Evolutionary conservation across 2,113 vertebrate genomes (phyloP), one percentile per base, ranked within the genome.

Genomic region (Bostrychus sinensis): DNA sequence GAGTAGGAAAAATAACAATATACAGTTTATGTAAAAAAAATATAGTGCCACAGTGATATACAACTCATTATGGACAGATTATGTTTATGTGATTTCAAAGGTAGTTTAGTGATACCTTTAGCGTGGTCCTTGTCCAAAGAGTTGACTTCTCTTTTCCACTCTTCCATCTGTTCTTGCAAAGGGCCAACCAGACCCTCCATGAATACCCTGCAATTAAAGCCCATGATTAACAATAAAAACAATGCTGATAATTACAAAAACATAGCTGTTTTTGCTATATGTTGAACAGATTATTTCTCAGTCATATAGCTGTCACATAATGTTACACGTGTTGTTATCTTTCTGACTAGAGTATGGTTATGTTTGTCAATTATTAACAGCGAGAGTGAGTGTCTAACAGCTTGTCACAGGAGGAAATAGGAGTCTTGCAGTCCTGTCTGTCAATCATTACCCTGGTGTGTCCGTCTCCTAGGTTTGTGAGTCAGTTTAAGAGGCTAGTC

Each of bases 71-170:
- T 32, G 1, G 30, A 32, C 30, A 32, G 5, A 32, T 32, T n/a
- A n/a, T n/a, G n/a, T n/a, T n/a, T n/a, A n/a, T n/a, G n/a, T 2
- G 5, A 32, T 32, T 32, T 7, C 30, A 51, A 28, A 9, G 48
- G 7, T 12, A 7, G 43, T 25, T 51, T 7, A 28, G 3, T 42
- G 41, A 0, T 54, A 96, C 96, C 97, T 96, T 96, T 96, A 0
- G 96, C 94, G 0, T 98, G 96, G 88, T 99, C 97, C 78, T 99
- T 99, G 86, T 99, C 96, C 74, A 99, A 85, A 56, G 94, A 94
- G 85, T 94, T 96, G 62, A 94, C 95, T 0, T 94, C 94, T 89
- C 93, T 95, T 87, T 98, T 99, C 97, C 97, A 98, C 78, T 99
- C 96, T 84, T 99, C 96, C 48, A 98, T 93, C 87, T 96, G 93